Percentiles rank a stretch among this genome's conserved stretches.
These are phyloP conservation scores for Apogon talboti DNA, from an alignment of 2,797 vertebrate species.

Conservation along the genomic window DNA sequence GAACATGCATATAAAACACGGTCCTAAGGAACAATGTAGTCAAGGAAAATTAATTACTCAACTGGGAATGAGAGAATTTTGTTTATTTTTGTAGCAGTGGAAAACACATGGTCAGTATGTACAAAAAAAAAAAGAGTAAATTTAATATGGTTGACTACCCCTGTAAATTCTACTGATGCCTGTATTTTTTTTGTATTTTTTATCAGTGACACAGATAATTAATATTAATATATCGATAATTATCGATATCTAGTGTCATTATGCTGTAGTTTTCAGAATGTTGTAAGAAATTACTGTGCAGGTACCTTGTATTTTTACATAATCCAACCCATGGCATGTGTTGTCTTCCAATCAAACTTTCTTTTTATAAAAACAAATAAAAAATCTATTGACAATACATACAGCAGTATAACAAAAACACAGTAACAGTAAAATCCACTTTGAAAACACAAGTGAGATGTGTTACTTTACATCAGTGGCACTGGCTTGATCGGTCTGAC, in stretches of 20 bases:
- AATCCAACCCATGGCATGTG: conserved; percentile 4
- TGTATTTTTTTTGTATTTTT: neutral
- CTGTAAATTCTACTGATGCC: neutral
- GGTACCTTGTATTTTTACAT: neutral
- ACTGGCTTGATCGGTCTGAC: conserved; percentile 6
- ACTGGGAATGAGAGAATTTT: neutral
- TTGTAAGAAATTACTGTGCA: neutral
- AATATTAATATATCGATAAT: too few relatives aligned
- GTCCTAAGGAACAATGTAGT: conserved; percentile 26
- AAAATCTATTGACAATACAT: conserved; percentile 20
- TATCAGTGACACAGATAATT: neutral
- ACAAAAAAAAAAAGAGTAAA: neutral
- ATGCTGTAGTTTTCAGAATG: neutral
- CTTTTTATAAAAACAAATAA: too few relatives aligned
- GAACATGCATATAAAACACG: neutral
- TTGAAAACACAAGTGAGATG: neutral
- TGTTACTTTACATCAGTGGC: conserved; percentile 32
- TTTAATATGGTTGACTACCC: neutral
- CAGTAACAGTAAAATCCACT: conserved; percentile 9
- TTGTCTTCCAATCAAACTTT: conserved; percentile 12
- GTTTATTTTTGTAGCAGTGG: conserved; percentile 1
- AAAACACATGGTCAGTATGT: conserved; percentile 9
- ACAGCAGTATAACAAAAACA: conserved; percentile 32
- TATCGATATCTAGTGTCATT: too few relatives aligned
- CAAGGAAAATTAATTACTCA: neutral